Percentiles rank a stretch among this genome's conserved stretches.
These are phyloP conservation scores for Poeciliopsis infans DNA, from an alignment of 2,797 vertebrate species.

Conservation along the genomic window DNA sequence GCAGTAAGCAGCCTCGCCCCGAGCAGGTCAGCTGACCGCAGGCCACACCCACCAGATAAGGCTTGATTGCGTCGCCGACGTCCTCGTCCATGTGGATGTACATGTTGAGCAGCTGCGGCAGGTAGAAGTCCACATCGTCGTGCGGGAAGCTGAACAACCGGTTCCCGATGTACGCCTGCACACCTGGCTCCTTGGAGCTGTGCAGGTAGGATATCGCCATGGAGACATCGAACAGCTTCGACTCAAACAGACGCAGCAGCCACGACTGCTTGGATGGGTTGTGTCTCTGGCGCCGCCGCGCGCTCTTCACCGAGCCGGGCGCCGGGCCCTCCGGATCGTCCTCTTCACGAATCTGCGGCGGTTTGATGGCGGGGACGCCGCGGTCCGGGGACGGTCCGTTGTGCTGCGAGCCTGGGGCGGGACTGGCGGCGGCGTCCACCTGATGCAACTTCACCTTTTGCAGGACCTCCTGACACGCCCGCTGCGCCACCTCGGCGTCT, in stretches of 20 bases:
- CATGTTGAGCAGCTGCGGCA: conserved; percentile 98
- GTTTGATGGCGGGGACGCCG: background rate
- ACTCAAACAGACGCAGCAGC: conserved; percentile 95
- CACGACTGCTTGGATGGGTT: conserved; percentile 94
- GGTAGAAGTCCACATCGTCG: conserved; percentile 94
- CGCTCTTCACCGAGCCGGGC: conserved; percentile 74
- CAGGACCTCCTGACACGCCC: conserved; percentile 91
- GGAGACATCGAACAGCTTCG: conserved; percentile 96
- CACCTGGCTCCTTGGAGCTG: conserved; percentile 96
- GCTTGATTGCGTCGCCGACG: conserved; percentile 96
- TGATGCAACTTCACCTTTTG: conserved; percentile 88
- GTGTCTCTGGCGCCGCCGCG: conserved; percentile 85
- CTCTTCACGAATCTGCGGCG: conserved; percentile 76
- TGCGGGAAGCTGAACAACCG: conserved; percentile 92
- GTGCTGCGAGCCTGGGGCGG: conserved; percentile 2
- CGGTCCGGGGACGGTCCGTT: background rate
- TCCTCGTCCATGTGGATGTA: conserved; percentile 99
- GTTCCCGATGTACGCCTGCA: conserved; percentile 98
- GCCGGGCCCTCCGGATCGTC: conserved; percentile 53
- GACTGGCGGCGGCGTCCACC: conserved; percentile 35
- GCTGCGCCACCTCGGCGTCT: conserved; percentile 89
- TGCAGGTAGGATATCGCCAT: conserved; percentile 99
- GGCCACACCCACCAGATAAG: conserved; percentile 85
- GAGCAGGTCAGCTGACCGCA: background rate
- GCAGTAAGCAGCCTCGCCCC: background rate